A percentile compares a stretch with the other conserved stretches of the same genome.
Conservation (phyloP, 2,797 vertebrate genomes). For the Sebastes kiyomatsui region DNA sequence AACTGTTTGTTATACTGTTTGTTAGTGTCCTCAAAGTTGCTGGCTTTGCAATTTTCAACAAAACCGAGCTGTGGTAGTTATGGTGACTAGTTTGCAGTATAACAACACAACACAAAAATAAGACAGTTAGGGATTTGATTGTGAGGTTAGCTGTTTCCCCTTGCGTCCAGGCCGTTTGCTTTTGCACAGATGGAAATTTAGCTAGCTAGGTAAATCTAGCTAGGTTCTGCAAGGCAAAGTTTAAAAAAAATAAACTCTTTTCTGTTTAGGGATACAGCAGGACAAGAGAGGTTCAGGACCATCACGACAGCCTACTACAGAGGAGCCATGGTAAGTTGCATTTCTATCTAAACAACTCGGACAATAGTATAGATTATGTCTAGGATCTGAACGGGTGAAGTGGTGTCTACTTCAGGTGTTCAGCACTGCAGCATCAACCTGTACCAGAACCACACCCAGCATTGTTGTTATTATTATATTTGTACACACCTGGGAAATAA, state of each 20-base stretch:
- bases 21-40: not conserved
- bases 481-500: not conserved
- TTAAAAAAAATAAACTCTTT: not conserved
- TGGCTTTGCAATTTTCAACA: not conserved
- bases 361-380: not conserved
- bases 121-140: not conserved
- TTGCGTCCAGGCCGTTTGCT: not conserved
- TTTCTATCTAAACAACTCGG: not conserved
- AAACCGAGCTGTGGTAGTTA: not conserved
- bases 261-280: constrained; percentile 92
- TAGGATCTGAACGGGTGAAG: not conserved
- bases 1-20: too few relatives aligned
- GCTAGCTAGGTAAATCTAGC: not conserved
- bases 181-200: not conserved
- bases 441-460: constrained; percentile 22
- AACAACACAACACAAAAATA: not conserved
- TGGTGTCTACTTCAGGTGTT: not conserved
- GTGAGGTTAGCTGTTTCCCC: not conserved
- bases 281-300: constrained; percentile 95
- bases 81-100: not conserved
- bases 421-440: not conserved
- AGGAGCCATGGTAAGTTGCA: constrained; percentile 90
- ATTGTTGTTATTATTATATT: constrained; percentile 17
- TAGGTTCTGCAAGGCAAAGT: not conserved
- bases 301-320: constrained; percentile 97